Evolutionary conservation across 23 tunicate genomes (phyloP).

Genomic region (Oikopleura albicans): DNA sequence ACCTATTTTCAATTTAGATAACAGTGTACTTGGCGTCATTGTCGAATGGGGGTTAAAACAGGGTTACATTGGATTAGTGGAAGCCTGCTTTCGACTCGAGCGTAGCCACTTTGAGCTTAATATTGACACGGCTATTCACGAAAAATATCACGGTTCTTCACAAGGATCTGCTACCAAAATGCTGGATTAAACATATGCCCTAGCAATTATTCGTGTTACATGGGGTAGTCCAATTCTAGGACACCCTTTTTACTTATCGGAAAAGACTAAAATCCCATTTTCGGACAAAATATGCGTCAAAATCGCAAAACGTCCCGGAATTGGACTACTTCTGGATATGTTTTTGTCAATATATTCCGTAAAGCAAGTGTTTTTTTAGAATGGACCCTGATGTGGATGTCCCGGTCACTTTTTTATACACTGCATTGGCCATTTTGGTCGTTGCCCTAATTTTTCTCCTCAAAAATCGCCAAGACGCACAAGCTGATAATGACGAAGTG

Average conservation of each 20-base stretch:
- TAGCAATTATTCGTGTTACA: background rate
- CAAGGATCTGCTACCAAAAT: no score
- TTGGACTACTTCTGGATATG: no score
- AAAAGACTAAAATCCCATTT: no score
- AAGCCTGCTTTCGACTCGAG: background rate
- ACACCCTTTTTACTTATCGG: background rate
- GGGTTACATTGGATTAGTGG: background rate
- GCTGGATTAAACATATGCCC: background rate
- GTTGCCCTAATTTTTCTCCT: background rate
- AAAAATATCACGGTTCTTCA: background rate
- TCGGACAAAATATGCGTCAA: no score
- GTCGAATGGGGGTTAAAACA: background rate
- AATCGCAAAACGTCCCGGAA: no score
- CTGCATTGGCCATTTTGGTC: background rate
- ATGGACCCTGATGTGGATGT: background rate
- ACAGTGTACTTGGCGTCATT: no score
- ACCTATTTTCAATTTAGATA: no score
- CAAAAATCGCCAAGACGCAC: background rate
- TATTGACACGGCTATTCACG: background rate
- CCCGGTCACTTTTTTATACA: background rate
- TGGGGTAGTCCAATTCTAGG: no score
- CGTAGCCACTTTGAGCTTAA: background rate
- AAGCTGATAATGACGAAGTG: no score
- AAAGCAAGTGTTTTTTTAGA: no score
- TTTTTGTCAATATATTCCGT: no score